Evolutionary conservation across 1,140 invertebrate genomes (phyloP).

Genomic region (Pteromalus puparum): DNA sequence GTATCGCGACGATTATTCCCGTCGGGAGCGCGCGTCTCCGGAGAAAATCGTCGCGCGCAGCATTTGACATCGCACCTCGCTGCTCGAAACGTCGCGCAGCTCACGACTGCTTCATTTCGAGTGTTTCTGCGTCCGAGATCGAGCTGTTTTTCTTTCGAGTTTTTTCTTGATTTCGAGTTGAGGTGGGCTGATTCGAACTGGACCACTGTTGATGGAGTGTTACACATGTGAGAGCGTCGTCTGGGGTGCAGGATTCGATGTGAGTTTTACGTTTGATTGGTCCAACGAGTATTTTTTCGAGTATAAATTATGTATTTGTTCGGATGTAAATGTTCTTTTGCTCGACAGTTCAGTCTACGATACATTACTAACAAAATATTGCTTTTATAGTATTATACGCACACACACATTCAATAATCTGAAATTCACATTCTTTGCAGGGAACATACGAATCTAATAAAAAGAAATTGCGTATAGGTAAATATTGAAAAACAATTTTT

Average conservation of each 20-base stretch:
- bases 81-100: neutral
- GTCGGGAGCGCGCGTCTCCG: neutral
- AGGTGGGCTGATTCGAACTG: too few species aligned
- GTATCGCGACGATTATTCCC: conserved; percentile 51
- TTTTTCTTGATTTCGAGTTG: neutral
- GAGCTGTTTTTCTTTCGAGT: neutral
- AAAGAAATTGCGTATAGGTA: neutral
- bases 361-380: neutral
- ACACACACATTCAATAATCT: neutral
- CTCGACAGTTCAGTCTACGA: too few species aligned
- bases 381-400: too few species aligned
- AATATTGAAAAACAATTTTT: neutral
- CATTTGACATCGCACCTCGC: conserved; percentile 29
- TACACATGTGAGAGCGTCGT: neutral
- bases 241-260: neutral
- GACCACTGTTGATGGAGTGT: neutral
- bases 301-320: too few species aligned
- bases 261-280: neutral
- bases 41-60: neutral
- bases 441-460: neutral
- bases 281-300: neutral
- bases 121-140: neutral
- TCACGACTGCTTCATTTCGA: neutral
- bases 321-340: too few species aligned
- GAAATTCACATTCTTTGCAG: neutral